Evolutionary conservation across 2,888 invertebrate genomes (phyloP).

Genomic region (Caenorhabditis sp.): DNA sequence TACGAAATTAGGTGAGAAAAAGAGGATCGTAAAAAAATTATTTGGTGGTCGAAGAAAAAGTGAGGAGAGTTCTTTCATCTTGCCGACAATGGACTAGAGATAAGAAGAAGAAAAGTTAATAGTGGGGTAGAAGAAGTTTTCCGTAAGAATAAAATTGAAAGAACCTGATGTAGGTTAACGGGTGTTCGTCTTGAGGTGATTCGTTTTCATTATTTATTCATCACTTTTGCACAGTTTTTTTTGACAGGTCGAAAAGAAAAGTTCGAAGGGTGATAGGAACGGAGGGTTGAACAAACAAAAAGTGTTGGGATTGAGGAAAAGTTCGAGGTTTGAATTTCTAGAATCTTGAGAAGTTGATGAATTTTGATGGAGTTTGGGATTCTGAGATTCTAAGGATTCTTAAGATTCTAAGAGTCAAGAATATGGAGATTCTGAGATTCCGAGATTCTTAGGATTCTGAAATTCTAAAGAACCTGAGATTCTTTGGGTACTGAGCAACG

Average conservation of each 20-base stretch:
- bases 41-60: neutral
- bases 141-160: no score
- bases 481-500: no score
- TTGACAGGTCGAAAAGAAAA: neutral
- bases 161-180: neutral
- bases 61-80: constrained; percentile 26
- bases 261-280: no score
- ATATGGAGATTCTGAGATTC: no score
- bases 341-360: no score
- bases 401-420: no score
- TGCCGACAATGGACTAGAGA: constrained; percentile 10
- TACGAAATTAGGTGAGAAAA: constrained; percentile 17
- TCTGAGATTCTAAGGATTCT: no score
- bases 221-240: neutral
- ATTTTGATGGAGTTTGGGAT: no score
- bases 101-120: neutral
- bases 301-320: neutral
- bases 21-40: constrained; percentile 22
- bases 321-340: no score
- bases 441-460: no score
- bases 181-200: neutral
- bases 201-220: constrained; percentile 3
- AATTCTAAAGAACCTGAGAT: no score
- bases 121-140: neutral
- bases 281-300: neutral